Conservation (phyloP, 2,113 vertebrate genomes). For the Nettapus auritus region DNA sequence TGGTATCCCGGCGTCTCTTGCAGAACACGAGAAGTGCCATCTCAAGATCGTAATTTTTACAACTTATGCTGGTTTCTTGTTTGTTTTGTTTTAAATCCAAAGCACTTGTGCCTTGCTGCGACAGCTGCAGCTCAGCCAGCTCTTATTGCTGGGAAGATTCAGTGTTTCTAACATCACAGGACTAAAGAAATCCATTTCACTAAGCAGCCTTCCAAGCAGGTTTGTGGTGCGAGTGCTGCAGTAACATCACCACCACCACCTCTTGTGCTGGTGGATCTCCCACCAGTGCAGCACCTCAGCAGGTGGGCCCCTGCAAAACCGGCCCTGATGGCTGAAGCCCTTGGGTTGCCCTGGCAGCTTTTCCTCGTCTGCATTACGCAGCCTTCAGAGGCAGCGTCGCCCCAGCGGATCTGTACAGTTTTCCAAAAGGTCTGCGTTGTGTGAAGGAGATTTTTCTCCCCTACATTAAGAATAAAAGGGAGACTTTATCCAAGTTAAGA, state of each 20-base stretch:
- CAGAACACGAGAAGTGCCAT: neutral
- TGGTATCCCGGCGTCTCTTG: neutral
- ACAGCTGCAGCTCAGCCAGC: neutral
- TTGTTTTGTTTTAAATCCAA: neutral
- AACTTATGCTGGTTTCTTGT: neutral
- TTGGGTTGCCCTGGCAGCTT: neutral
- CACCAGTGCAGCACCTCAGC: neutral
- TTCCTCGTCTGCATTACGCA: neutral
- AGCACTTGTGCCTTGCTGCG: neutral
- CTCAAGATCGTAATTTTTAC: neutral
- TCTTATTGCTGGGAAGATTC: neutral
- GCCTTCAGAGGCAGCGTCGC: neutral
- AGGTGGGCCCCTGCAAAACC: rapidly evolving
- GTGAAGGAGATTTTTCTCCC: neutral
- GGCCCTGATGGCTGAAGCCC: neutral
- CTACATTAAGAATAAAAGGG: neutral
- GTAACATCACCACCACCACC: neutral
- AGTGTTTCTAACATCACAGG: neutral
- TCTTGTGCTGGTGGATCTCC: neutral
- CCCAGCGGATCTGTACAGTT: neutral
- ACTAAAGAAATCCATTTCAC: neutral
- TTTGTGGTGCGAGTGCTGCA: too few relatives aligned
- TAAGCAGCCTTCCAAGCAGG: neutral
- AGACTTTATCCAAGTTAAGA: neutral
- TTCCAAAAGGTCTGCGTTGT: neutral